Evolutionary conservation across 37 sponge, comb jelly and placozoan species (phyloP).

Genomic region (Mnemiopsis leidyi): DNA sequence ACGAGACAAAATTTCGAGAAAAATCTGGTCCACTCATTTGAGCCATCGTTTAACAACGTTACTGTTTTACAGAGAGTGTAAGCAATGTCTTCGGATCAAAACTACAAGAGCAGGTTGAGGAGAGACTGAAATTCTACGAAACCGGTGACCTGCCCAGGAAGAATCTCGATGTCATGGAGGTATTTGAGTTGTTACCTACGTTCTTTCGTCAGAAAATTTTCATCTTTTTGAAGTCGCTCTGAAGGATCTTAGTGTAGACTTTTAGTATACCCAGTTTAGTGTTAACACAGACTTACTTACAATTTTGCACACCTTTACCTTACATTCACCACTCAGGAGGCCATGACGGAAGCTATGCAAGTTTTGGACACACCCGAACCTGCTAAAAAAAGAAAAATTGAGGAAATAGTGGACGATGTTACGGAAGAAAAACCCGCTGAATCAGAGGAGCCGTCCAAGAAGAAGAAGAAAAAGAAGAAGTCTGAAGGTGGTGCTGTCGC

Average conservation of each 20-base stretch:
- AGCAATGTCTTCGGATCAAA: slow-evolving; percentile 87
- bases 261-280: too few species aligned
- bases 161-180: slow-evolving; percentile 95
- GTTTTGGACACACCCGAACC: not conserved
- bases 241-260: not conserved
- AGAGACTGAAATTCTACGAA: slow-evolving; percentile 92
- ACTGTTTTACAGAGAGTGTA: slow-evolving; percentile 72
- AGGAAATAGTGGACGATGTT: not conserved
- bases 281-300: too few species aligned
- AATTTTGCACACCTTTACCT: too few species aligned
- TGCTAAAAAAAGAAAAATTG: slow-evolving; percentile 65
- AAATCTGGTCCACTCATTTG: too few species aligned
- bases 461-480: slow-evolving; percentile 11
- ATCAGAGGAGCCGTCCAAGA: not conserved
- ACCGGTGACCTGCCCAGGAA: slow-evolving; percentile 85
- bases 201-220: too few species aligned
- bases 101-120: slow-evolving; percentile 94
- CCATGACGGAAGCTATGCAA: slow-evolving; percentile 30
- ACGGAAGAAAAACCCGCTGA: not conserved
- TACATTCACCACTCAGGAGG: not conserved
- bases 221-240: too few species aligned
- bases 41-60: too few species aligned
- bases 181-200: too few species aligned
- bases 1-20: not conserved
- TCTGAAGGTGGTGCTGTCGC: not conserved